Percentiles rank a stretch among this genome's conserved stretches.
These are phyloP conservation scores for Acanthornis magna DNA, from an alignment of 2,797 vertebrate genomes.

Conservation along the genomic window DNA sequence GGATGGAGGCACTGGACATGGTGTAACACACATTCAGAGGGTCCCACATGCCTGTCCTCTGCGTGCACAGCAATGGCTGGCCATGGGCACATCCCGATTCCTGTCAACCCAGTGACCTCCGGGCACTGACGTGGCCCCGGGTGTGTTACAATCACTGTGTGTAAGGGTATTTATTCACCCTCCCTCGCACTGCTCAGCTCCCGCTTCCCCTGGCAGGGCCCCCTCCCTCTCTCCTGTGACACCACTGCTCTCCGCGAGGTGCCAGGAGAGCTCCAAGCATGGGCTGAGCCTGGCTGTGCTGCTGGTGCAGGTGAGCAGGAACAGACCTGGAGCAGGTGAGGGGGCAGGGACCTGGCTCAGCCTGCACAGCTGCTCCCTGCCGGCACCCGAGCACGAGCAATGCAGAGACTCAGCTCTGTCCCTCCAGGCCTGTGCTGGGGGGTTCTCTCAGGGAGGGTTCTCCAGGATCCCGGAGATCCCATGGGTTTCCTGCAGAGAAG, in stretches of 20 bases:
- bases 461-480: neutral
- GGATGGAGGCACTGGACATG: accelerated
- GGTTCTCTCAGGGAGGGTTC: neutral
- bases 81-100: neutral
- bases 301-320: neutral
- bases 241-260: conserved; percentile 51
- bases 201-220: neutral
- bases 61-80: accelerated
- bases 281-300: neutral
- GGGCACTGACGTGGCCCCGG: neutral
- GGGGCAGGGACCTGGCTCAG: neutral
- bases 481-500: neutral
- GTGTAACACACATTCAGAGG: neutral
- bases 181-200: neutral
- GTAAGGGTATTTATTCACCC: neutral
- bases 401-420: neutral
- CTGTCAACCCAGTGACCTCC: neutral
- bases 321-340: neutral
- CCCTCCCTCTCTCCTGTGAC: neutral
- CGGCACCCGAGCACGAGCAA: neutral
- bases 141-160: too few species aligned
- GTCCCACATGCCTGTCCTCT: neutral
- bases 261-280: conserved; percentile 56
- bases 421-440: neutral
- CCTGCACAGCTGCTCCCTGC: neutral